A percentile compares a stretch with the other conserved stretches of the same genome.
phyloP scores from a whole-genome alignment of 2,888 invertebrate species.

The Lasioglossum villosulum region DNA sequence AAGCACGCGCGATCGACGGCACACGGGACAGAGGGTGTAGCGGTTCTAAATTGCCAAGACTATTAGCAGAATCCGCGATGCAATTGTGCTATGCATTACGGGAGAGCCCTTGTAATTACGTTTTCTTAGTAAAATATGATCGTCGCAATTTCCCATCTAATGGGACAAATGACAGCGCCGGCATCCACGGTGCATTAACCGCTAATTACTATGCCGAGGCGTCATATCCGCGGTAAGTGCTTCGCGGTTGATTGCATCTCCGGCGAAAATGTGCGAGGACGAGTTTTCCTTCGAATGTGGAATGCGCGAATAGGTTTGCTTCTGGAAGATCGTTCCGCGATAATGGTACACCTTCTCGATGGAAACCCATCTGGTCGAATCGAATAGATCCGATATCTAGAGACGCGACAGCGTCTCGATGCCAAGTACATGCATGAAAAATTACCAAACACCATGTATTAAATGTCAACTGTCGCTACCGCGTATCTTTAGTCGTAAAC shows the following conservation, averaged over 20 bases:
- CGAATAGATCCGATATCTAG: background rate
- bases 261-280: background rate
- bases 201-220: conserved; percentile 41
- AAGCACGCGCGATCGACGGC: background rate
- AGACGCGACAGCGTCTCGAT: no score
- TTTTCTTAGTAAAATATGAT: conserved; percentile 23
- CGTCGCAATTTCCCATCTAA: conserved; percentile 26
- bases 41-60: conserved; percentile 23
- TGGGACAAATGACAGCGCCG: conserved; percentile 31
- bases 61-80: conserved; percentile 1
- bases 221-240: conserved; percentile 16
- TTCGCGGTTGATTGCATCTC: conserved; percentile 35
- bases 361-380: background rate
- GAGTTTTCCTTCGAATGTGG: background rate
- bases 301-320: background rate
- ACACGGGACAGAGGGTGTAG: background rate
- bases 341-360: background rate
- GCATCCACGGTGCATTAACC: conserved; percentile 52
- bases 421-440: no score
- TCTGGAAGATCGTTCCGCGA: background rate
- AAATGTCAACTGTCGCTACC: no score
- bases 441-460: no score
- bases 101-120: conserved; percentile 11
- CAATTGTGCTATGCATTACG: conserved; percentile 9
- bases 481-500: no score